Evolutionary conservation across 1,140 invertebrate genomes (phyloP), one percentile per base, ranked within the genome.

Genomic region (Euschistus heros): DNA sequence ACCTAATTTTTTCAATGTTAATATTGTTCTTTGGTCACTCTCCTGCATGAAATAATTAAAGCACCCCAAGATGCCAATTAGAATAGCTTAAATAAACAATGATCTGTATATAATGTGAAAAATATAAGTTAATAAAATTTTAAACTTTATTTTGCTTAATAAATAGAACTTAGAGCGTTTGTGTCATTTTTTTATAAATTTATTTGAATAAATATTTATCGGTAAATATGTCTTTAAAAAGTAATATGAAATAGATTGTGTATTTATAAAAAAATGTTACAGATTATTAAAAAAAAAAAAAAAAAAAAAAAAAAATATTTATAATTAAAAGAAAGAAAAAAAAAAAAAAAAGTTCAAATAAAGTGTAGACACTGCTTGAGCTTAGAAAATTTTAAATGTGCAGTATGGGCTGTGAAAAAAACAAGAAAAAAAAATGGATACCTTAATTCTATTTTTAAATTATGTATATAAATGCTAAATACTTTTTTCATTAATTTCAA

Each of bases 151-250:
- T 37, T 37, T 13, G 33, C 33, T 37, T 10, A 10, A 37, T 37
- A 37, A 6, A 37, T 37, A 37, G 33, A 37, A 37, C 33, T 37
- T 37, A 10, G 33, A 10, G 33, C 33, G 54, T 57, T 57, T 24
- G 24, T 57, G 24, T 57, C 22, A 17, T 57, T n/a, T 57, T 22
- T 57, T 18, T 57, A 57, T 27, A 57, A 27, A 57, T 57, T 57
- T 57, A 57, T 57, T 17, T 54, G 24, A 54, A 6, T 54, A 22
- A 22, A 57, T 57, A 24, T 24, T 27, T 57, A 27, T 57, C 54
- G 54, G 54, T 57, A 57, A 57, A 57, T 57, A 57, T 57, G 54
- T 26, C 54, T 57, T 57, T 57, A 57, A 57, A 20, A 27, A 26
- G 33, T 37, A 37, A 37, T 37, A 37, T 10, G 33, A 13, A 6